Evolutionary conservation across 2,888 invertebrate species (phyloP).

Genomic region (Phortica magna): DNA sequence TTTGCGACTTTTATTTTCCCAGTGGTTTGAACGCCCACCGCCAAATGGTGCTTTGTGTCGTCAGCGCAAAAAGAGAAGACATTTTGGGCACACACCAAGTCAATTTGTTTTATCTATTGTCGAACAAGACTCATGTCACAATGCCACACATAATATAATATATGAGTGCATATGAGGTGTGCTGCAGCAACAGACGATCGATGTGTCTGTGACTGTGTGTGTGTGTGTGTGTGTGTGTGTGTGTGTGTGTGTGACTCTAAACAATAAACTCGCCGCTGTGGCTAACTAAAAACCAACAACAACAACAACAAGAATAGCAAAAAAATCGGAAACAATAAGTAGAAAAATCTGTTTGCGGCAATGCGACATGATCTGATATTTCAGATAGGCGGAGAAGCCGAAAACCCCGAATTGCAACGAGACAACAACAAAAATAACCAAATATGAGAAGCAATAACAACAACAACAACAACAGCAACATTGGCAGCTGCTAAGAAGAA

Average conservation of each 20-base stretch:
- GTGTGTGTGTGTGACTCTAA: not conserved
- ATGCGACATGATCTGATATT: constrained; percentile 67
- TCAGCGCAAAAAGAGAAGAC: constrained; percentile 58
- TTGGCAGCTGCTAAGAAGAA: not conserved
- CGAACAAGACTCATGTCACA: constrained; percentile 73
- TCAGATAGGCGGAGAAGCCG: constrained; percentile 60
- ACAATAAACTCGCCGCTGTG: constrained; percentile 25
- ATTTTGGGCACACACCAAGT: constrained; percentile 75
- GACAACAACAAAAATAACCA: constrained; percentile 47
- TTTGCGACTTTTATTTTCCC: constrained; percentile 16
- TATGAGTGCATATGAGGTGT: not conserved
- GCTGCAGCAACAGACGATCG: not conserved
- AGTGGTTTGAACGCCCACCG: constrained; percentile 27
- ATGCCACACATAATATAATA: constrained; percentile 57
- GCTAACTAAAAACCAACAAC: constrained; percentile 4
- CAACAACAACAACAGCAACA: constrained; percentile 34
- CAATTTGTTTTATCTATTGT: constrained; percentile 77
- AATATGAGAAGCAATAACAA: constrained; percentile 63
- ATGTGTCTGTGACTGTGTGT: not conserved
- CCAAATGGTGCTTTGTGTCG: no score
- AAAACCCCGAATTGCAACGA: constrained; percentile 21
- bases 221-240: not conserved
- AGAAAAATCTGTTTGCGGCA: constrained; percentile 33
- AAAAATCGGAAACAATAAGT: constrained; percentile 31
- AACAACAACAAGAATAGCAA: constrained; percentile 33